Evolutionary conservation across 2,797 vertebrate species (phyloP), one percentile per base, ranked within the genome.

Genomic region (Vespertilio murinus): DNA sequence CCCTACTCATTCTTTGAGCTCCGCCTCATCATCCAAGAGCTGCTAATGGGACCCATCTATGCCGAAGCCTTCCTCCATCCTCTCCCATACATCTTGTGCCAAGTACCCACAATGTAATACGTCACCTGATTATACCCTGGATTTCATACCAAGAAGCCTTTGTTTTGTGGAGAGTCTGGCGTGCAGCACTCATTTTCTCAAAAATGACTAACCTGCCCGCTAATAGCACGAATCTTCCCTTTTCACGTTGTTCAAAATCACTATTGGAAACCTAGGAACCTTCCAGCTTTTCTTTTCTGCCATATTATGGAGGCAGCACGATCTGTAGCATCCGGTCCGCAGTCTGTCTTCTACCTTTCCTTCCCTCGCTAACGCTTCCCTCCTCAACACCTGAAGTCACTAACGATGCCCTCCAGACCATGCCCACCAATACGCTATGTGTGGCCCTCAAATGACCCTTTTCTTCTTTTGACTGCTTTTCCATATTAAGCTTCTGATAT

Each of bases 241-340:
- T 80, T 22, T 22, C 3, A 25, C 22, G 22, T 23, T 80, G 59
- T 6, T 30, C 20, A 71, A 69, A 88, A 54, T 75, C 30, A 42
- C 88, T 56, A 30, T 6, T 5, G 45, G 84, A 79, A 65, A 28
- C 14, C 38, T 22, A 10, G 1, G 30, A 38, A 20, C 52, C 33
- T 88, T 73, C 67, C 8, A 23, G 17, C 71, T 74, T 74, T 77
- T 69, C 61, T 91, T 42, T 40, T 40, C 90, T 73, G 67, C 52
- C 22, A 7, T 18, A 8, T 1, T 49, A n/a, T 4, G 14, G 35
- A 22, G 22, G 73, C 20, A 67, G 33, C 6, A 23, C 4, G 13
- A 28, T 17, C 23, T 40, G 28, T 5, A 40, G 35, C 0, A 0
- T 25, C 38, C 23, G 6, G 0, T n/a, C 38, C 23, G 6, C 8